A percentile compares a stretch with the other conserved stretches of the same genome.
Evolutionary conservation across 2,797 vertebrate genomes (phyloP).

Genomic region (Poecilia wingei): DNA sequence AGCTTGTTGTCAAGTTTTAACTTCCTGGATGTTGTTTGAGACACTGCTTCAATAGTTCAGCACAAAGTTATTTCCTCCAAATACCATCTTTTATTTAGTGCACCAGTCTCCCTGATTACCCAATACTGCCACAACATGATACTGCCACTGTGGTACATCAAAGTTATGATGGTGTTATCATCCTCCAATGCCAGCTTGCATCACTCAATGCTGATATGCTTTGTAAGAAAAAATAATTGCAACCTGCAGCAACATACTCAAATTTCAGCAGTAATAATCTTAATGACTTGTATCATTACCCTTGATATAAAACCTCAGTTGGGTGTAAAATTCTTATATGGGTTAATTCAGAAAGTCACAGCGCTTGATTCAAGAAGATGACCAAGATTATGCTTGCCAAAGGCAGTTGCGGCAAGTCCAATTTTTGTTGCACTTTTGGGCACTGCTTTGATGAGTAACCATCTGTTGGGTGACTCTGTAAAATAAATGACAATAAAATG

Average conservation of each 20-base stretch:
- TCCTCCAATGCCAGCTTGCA: slow-evolving; percentile 31
- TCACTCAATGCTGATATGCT: slow-evolving; percentile 49
- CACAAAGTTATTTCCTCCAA: not conserved
- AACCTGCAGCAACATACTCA: slow-evolving; percentile 40
- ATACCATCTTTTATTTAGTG: not conserved
- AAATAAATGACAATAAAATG: slow-evolving; percentile 69
- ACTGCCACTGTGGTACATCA: not conserved
- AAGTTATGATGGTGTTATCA: not conserved
- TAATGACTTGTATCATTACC: slow-evolving; percentile 16
- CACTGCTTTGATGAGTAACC: slow-evolving; percentile 56
- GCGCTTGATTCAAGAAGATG: slow-evolving; percentile 22
- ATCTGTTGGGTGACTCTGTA: slow-evolving; percentile 63
- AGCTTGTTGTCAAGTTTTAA: not conserved
- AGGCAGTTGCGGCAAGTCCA: slow-evolving; percentile 39
- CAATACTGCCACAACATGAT: not conserved
- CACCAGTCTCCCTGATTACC: not conserved
- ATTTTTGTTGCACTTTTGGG: slow-evolving; percentile 55
- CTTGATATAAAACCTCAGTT: slow-evolving; percentile 42
- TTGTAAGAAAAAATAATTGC: slow-evolving; percentile 47
- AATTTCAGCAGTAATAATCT: slow-evolving; percentile 43
- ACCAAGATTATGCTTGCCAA: slow-evolving; percentile 36
- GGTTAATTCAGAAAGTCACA: slow-evolving; percentile 42
- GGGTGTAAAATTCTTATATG: slow-evolving; percentile 20
- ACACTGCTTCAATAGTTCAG: not conserved
- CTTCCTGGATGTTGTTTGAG: not conserved